Percentiles rank a stretch among this genome's conserved stretches.
These are phyloP conservation scores for Nasonia vitripennis DNA, from an alignment of 1,140 invertebrate genomes.

Conservation along the genomic window DNA sequence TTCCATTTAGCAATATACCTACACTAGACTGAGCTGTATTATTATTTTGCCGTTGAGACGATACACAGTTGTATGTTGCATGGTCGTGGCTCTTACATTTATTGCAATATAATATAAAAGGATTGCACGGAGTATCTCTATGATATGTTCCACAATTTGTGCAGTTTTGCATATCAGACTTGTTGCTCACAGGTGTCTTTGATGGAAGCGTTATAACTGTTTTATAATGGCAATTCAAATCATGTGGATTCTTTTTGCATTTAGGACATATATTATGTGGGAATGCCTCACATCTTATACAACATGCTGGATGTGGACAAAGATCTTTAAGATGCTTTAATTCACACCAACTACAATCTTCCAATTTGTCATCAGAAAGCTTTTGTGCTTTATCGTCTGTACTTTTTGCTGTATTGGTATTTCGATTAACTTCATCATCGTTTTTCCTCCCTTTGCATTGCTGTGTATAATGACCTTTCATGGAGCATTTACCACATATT, in stretches of 20 bases:
- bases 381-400: neutral
- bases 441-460: neutral
- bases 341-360: neutral
- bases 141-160: neutral
- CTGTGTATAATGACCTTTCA: neutral
- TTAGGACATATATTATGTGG: neutral
- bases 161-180: neutral
- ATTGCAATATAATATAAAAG: neutral
- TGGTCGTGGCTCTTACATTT: neutral
- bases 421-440: too few relatives aligned
- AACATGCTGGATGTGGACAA: neutral
- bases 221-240: neutral
- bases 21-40: too few relatives aligned
- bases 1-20: neutral
- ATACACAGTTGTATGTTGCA: too few relatives aligned
- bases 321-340: neutral
- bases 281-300: neutral
- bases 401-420: neutral
- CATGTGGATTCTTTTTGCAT: slow-evolving; percentile 18
- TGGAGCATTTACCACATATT: neutral
- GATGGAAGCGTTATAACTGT: neutral
- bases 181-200: neutral
- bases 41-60: too few relatives aligned
- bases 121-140: neutral
- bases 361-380: neutral